phyloP scores from a whole-genome alignment of 1,140 invertebrate genomes.

The Calliphora vicina region DNA sequence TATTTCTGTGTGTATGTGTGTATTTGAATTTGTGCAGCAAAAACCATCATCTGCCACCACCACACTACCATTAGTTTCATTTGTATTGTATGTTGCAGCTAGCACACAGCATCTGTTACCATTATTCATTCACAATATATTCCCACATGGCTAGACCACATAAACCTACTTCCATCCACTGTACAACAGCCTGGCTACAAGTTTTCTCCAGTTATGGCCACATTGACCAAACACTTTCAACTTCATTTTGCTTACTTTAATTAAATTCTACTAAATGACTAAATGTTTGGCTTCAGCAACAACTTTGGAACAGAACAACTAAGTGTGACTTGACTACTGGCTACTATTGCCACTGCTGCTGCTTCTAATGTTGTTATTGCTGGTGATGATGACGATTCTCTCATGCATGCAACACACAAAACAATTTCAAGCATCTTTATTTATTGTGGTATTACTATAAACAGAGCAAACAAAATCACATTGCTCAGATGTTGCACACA shows the following conservation, averaged over 20 bases:
- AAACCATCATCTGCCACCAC: neutral
- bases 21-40: no score
- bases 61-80: neutral
- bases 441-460: neutral
- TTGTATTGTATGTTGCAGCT: neutral
- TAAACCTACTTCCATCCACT: neutral
- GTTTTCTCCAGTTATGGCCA: neutral
- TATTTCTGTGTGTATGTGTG: neutral
- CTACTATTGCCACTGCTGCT: neutral
- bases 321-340: no score
- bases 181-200: neutral
- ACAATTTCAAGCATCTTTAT: neutral
- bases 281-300: neutral
- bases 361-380: neutral
- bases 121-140: conserved; percentile 24
- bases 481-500: neutral
- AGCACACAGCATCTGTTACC: conserved; percentile 22
- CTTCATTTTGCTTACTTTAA: conserved; percentile 34
- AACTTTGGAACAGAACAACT: neutral
- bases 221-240: conserved; percentile 33
- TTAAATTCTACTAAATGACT: conserved; percentile 27
- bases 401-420: neutral
- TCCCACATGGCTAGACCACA: conserved; percentile 20
- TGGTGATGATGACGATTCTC: neutral
- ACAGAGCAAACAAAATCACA: neutral